These are phyloP conservation scores for Cyrtonyx montezumae DNA, from an alignment of 2,113 vertebrate genomes.

Conservation along the genomic window DNA sequence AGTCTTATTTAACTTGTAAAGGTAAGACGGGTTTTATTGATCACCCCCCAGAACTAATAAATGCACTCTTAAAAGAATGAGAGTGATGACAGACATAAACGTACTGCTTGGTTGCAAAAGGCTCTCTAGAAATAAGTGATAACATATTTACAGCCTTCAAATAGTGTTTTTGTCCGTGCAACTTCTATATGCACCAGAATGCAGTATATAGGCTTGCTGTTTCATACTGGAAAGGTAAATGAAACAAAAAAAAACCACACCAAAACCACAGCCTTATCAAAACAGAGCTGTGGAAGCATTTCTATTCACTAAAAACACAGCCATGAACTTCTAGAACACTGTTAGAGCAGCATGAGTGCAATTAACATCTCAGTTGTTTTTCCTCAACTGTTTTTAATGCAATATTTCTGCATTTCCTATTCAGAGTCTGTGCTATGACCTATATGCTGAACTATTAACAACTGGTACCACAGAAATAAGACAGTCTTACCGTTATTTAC, in stretches of 20 bases:
- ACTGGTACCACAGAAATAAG: not conserved
- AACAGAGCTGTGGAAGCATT: not conserved
- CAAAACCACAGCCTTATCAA: not conserved
- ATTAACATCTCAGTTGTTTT: not conserved
- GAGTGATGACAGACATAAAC: not conserved
- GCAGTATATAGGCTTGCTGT: not conserved
- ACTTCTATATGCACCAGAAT: not conserved
- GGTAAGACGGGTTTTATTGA: conserved; percentile 35
- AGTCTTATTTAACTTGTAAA: conserved; percentile 38
- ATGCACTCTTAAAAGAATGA: not conserved
- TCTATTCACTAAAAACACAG: not conserved
- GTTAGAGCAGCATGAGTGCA: not conserved
- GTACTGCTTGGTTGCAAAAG: not conserved
- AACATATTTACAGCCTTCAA: not conserved
- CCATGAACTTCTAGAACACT: not conserved
- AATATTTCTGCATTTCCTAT: conserved; percentile 9
- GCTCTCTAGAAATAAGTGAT: not conserved
- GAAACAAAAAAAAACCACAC: not conserved
- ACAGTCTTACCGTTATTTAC: not conserved
- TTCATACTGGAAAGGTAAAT: not conserved
- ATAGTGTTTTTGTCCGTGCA: not conserved
- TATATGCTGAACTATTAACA: not conserved
- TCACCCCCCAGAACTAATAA: conserved; percentile 21
- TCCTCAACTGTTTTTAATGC: not conserved
- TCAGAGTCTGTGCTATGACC: not conserved